Conservation (phyloP, 2,888 invertebrate genomes). For the Drosophila neotestacea region DNA sequence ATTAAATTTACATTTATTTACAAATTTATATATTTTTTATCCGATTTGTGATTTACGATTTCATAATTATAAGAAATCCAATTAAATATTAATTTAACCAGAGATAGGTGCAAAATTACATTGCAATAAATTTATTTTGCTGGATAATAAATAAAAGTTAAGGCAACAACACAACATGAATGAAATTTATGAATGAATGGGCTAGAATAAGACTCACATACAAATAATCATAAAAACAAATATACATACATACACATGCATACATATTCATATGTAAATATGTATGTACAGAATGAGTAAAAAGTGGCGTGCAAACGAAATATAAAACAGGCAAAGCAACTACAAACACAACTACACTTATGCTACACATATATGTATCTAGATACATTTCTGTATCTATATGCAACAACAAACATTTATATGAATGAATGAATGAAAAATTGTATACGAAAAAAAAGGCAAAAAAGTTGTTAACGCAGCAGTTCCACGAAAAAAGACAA, state of each 20-base stretch:
- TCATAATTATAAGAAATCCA: neutral
- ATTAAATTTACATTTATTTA: neutral
- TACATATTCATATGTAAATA: constrained; percentile 12
- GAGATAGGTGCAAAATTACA: constrained; percentile 22
- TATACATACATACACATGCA: constrained; percentile 8
- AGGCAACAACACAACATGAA: constrained; percentile 34
- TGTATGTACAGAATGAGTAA: constrained; percentile 22
- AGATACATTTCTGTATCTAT: neutral
- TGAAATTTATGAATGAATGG: constrained; percentile 74
- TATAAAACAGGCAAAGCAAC: constrained; percentile 57
- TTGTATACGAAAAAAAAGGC: constrained; percentile 66
- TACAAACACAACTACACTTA: constrained; percentile 30
- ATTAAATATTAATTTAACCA: neutral
- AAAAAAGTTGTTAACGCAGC: constrained; percentile 80
- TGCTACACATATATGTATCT: constrained; percentile 8
- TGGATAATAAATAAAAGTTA: constrained; percentile 25
- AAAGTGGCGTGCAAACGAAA: constrained; percentile 59
- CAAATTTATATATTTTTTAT: neutral
- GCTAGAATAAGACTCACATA: constrained; percentile 38
- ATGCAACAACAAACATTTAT: constrained; percentile 16
- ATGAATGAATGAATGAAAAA: constrained; percentile 76
- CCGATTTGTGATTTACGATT: neutral
- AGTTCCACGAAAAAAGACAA: constrained; percentile 71
- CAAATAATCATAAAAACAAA: constrained; percentile 18
- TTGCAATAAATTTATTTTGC: constrained; percentile 43